phyloP scores from a whole-genome alignment of 2,888 invertebrate species.

The Drosophila pseudotakahashii region DNA sequence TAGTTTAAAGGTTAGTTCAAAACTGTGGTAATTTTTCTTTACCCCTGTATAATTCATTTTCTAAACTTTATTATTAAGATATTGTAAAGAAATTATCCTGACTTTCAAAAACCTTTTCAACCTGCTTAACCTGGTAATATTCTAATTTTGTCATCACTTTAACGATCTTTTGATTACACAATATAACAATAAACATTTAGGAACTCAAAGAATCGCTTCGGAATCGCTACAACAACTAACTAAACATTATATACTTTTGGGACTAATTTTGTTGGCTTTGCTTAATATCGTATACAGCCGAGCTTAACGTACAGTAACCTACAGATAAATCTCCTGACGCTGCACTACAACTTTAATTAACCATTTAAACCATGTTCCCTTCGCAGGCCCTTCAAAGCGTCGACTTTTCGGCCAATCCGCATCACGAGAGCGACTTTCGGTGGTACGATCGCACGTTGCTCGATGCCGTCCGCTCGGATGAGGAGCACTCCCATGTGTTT shows the following conservation, averaged over 20 bases:
- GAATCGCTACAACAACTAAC: background rate
- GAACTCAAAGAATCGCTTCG: too few species aligned
- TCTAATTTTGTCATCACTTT: too few species aligned
- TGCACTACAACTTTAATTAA: too few species aligned
- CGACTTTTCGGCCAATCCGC: slow-evolving; percentile 97
- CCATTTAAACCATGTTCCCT: background rate
- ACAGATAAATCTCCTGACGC: background rate
- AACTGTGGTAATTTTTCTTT: too few species aligned
- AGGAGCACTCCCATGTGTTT: slow-evolving; percentile 92
- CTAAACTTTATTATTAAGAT: too few species aligned
- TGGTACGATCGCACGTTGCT: slow-evolving; percentile 96
- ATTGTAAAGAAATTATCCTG: too few species aligned
- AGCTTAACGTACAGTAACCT: slow-evolving; percentile 35
- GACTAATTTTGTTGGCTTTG: slow-evolving; percentile 2
- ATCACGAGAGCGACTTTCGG: slow-evolving; percentile 95
- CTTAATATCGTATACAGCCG: slow-evolving; percentile 26
- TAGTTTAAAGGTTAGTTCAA: too few species aligned
- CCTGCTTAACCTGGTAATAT: too few species aligned
- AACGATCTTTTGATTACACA: too few species aligned
- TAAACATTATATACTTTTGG: slow-evolving; percentile 2
- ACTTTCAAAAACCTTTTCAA: too few species aligned
- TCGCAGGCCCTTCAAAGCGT: slow-evolving; percentile 90
- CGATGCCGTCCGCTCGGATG: slow-evolving; percentile 91
- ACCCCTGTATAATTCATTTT: too few species aligned
- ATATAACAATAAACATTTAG: too few species aligned